Evolutionary conservation across 2,113 vertebrate genomes (phyloP).

Genomic region (Chrysemys picta): DNA sequence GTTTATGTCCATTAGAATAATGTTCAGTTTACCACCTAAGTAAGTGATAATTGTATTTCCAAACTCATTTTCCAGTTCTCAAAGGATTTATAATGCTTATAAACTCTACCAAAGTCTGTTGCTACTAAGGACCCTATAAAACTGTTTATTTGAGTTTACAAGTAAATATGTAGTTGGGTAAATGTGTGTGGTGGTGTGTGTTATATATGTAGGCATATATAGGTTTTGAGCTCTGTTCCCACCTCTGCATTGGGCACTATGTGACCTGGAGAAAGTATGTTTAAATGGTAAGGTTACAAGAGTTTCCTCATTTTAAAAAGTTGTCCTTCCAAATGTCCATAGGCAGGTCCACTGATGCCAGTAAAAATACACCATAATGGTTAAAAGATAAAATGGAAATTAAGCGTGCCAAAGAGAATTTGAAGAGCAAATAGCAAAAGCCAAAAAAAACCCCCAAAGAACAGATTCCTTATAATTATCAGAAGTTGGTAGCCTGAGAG

Average conservation of each 20-base stretch:
- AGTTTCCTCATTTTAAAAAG: not conserved
- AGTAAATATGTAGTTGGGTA: not conserved
- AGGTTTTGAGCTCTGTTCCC: not conserved
- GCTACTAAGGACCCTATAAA: not conserved
- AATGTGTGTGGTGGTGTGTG: not conserved
- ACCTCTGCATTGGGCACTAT: not conserved
- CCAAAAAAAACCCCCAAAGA: not conserved
- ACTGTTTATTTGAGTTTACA: not conserved
- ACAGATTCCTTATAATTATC: not conserved
- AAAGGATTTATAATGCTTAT: not conserved
- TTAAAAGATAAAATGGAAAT: not conserved
- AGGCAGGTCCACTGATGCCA: not conserved
- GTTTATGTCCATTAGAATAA: not conserved
- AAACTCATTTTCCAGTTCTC: not conserved
- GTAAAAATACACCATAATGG: not conserved
- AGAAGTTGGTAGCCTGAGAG: not conserved
- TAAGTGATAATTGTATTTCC: not conserved
- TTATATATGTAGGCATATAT: not conserved
- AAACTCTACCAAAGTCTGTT: not conserved
- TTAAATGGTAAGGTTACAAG: not conserved
- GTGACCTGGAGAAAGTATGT: not conserved
- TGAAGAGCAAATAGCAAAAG: not conserved
- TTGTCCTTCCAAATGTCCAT: not conserved
- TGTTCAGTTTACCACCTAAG: not conserved
- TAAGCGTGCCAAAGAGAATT: not conserved